These are phyloP conservation scores for Aphis craccivora DNA, from an alignment of 1,140 invertebrate genomes.

Conservation along the genomic window DNA sequence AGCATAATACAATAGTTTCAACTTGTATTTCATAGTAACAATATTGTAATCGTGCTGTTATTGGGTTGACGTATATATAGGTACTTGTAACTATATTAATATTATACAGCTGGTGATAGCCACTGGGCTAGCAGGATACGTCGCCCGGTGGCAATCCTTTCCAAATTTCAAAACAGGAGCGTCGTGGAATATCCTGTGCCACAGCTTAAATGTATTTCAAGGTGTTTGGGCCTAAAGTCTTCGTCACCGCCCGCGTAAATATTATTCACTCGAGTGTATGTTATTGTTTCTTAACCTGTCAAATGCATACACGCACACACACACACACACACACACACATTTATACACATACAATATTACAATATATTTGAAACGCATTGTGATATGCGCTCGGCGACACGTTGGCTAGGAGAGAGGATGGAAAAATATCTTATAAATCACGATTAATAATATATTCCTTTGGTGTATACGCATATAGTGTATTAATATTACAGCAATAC, in stretches of 20 bases:
- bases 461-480: not conserved
- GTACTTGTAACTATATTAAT: too few species aligned
- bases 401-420: not conserved
- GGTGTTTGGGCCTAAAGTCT: not conserved
- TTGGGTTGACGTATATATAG: not conserved
- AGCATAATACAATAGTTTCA: not conserved
- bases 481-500: not conserved
- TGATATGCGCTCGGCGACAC: not conserved
- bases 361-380: not conserved
- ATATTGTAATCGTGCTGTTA: not conserved
- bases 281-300: slow-evolving; percentile 45
- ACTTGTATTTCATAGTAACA: too few species aligned
- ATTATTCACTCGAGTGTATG: not conserved
- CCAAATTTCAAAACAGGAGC: slow-evolving; percentile 21
- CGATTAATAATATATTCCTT: slow-evolving; percentile 33
- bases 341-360: not conserved
- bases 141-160: slow-evolving; percentile 33
- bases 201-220: slow-evolving; percentile 7
- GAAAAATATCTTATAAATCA: slow-evolving; percentile 31
- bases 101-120: not conserved
- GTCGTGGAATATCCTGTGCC: slow-evolving; percentile 2
- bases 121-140: not conserved
- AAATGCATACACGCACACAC: not conserved
- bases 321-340: not conserved
- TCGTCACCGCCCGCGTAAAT: slow-evolving; percentile 14